phyloP scores from a whole-genome alignment of 2,888 invertebrate species.

The Drosophila maculinotata region DNA sequence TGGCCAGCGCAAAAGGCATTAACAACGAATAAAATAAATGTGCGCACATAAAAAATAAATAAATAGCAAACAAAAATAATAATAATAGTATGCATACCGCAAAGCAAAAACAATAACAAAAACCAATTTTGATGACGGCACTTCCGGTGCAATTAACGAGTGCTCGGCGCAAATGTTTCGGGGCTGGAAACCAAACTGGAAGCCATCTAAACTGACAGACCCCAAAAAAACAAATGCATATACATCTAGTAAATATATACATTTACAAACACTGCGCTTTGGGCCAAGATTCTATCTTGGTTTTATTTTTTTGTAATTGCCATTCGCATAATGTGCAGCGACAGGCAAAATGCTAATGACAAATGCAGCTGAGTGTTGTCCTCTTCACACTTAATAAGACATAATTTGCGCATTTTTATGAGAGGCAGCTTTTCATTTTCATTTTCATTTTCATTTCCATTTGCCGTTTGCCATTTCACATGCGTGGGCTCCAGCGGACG shows the following conservation, averaged over 20 bases:
- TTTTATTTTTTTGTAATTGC: slow-evolving; percentile 13
- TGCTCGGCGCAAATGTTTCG: slow-evolving; percentile 33
- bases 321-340: slow-evolving; percentile 47
- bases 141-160: slow-evolving; percentile 73
- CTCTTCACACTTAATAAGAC: slow-evolving; percentile 78
- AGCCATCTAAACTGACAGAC: slow-evolving; percentile 23
- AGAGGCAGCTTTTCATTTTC: slow-evolving; percentile 39
- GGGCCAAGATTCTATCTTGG: slow-evolving; percentile 14
- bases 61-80: slow-evolving; percentile 21
- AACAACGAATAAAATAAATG: slow-evolving; percentile 58
- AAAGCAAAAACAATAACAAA: no score
- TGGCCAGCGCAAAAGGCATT: slow-evolving; percentile 40
- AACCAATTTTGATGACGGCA: slow-evolving; percentile 67
- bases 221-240: not conserved
- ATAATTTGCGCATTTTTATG: slow-evolving; percentile 74
- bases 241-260: slow-evolving; percentile 2
- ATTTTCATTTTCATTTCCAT: no score
- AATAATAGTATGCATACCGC: slow-evolving; percentile 23
- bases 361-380: slow-evolving; percentile 63
- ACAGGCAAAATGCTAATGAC: slow-evolving; percentile 54
- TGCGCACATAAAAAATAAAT: slow-evolving; percentile 33
- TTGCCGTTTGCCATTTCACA: slow-evolving; percentile 7
- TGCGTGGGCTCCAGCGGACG: slow-evolving; percentile 63
- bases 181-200: slow-evolving; percentile 46
- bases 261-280: slow-evolving; percentile 20